Base-by-base conservation (phyloP, 2,797 vertebrate species). In the Diglossa cyanea region DNA sequence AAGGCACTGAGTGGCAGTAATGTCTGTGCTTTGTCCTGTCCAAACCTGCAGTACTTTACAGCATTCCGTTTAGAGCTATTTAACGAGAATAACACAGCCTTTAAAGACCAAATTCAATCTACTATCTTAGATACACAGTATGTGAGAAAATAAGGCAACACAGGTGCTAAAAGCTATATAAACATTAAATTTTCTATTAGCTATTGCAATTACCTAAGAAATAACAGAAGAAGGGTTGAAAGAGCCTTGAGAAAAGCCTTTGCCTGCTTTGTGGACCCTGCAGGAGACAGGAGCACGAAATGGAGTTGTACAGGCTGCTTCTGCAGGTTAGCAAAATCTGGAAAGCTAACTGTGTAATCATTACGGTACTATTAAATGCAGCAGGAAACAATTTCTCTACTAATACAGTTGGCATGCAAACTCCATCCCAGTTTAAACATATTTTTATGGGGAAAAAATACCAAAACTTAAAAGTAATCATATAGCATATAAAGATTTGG, bases 341-440 rank as follows among this genome's bases (percentile, higher is more conserved):
- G 50, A 76, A 86, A 71, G 19, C 44, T 19, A 20, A n/a, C 44
- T 12, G 8, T n/a, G 53, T 44, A 63, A 55, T 61, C 30, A 6
- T 30, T 53, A 51, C 1, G 26, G 17, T 24, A 18, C 28, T 42
- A 3, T 20, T 26, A 62, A 72, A 76, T 44, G 30, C 47, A 89
- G 25, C 83, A 66, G 47, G 51, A 70, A 72, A 48, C 44, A 24
- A 70, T 66, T 33, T 54, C 30, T 51, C 20, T 35, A 31, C 30
- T 33, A 13, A 30, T 40, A 31, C 0, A 18, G 23, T 21, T 51
- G 67, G 30, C 0, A 0, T 35, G 25, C 25, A 31, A 42, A 21
- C 4, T 77, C 23, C 31, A 17, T 47, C 26, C 37, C 48, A n/a
- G 11, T 4, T 70, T 24, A 90, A 79, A 33, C 4, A 1, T 19